Evolutionary conservation across 1,140 invertebrate species (phyloP).

Genomic region (Cotesia glomerata): DNA sequence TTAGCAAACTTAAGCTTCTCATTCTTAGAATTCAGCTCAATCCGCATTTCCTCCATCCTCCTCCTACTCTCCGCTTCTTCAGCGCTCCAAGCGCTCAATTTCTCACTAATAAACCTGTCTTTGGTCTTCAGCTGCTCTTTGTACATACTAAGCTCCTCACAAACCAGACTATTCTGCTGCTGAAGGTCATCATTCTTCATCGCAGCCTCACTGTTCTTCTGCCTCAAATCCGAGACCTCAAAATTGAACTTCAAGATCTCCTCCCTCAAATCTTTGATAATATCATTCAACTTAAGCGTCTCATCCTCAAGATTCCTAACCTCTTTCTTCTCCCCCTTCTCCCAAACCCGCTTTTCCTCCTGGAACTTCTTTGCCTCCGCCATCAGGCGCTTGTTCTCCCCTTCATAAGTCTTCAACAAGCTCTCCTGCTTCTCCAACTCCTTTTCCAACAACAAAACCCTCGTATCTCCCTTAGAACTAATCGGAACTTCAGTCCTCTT

Average conservation of each 20-base stretch:
- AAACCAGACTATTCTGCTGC: constrained; percentile 52
- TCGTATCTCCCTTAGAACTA: constrained; percentile 38
- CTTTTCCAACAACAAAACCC: constrained; percentile 44
- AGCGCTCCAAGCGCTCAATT: constrained; percentile 51
- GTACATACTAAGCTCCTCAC: constrained; percentile 60
- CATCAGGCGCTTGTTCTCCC: constrained; percentile 55
- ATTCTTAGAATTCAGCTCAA: constrained; percentile 55
- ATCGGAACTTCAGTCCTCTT: constrained; percentile 29
- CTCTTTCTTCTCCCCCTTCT: constrained; percentile 41
- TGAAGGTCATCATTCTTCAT: constrained; percentile 53
- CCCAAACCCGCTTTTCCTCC: constrained; percentile 47
- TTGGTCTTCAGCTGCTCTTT: constrained; percentile 58
- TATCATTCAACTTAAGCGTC: constrained; percentile 45
- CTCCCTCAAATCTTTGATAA: constrained; percentile 55
- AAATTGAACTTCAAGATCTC: constrained; percentile 51
- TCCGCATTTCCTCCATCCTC: constrained; percentile 53
- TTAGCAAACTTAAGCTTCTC: constrained; percentile 53
- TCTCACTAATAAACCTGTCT: constrained; percentile 56
- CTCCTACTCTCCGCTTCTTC: constrained; percentile 52
- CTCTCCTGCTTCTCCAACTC: constrained; percentile 56
- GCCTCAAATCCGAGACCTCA: constrained; percentile 49
- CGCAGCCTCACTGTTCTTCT: constrained; percentile 49
- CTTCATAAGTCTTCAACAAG: constrained; percentile 53
- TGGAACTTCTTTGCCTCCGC: constrained; percentile 51
- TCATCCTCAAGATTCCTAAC: constrained; percentile 29